phyloP scores from a whole-genome alignment of 1,140 invertebrate species.

The Gryllus bimaculatus region DNA sequence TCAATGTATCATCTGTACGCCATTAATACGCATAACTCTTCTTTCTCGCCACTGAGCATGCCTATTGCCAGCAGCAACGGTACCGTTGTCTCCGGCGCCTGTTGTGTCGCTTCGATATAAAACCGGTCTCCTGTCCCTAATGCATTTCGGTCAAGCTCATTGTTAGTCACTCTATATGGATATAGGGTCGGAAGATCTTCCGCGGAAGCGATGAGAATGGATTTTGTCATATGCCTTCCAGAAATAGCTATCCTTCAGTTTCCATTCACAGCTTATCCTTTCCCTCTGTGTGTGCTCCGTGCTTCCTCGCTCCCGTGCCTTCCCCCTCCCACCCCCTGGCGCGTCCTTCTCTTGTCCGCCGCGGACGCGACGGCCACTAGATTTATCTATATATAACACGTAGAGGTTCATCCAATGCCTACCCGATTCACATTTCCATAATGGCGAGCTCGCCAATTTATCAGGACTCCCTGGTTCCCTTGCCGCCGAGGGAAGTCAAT shows the following conservation, averaged over 20 bases:
- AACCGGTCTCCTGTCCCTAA: background rate
- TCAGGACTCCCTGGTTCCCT: background rate
- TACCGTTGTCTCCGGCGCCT: no score
- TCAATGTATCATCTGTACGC: background rate
- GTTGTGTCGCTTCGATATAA: background rate
- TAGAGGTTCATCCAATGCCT: background rate
- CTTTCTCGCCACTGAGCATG: background rate
- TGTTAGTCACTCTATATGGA: background rate
- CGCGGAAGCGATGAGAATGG: background rate
- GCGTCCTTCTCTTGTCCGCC: background rate
- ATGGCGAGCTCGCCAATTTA: background rate
- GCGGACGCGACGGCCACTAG: background rate
- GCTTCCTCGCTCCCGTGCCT: background rate
- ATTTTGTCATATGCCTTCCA: background rate
- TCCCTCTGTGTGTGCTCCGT: background rate
- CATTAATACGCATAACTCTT: background rate
- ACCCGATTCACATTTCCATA: conserved; percentile 1
- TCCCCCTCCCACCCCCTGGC: background rate
- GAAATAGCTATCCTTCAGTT: background rate
- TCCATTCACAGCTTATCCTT: background rate
- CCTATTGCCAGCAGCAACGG: no score
- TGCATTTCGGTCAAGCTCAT: conserved; percentile 1
- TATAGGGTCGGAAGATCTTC: background rate
- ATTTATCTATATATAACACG: conserved; percentile 2
- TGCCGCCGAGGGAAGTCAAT: background rate